Conservation (phyloP, 2,113 vertebrate genomes). For the Aphelocoma coerulescens region DNA sequence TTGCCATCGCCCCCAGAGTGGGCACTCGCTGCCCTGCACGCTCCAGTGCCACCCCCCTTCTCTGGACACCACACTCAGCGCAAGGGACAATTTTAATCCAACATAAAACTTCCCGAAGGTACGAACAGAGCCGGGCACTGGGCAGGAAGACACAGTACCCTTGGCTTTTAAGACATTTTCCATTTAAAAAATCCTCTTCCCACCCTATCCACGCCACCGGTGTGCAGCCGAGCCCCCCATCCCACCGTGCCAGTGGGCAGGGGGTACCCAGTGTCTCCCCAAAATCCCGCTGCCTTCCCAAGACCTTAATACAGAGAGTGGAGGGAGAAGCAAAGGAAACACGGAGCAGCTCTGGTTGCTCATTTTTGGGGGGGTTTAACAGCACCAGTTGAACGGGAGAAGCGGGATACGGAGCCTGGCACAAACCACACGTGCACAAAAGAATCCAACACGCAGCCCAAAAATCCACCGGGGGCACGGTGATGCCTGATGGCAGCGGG, state of each 20-base stretch:
- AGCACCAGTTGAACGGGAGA: not conserved
- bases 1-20: fast-evolving
- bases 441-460: not conserved
- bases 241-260: fast-evolving
- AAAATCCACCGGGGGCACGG: not conserved
- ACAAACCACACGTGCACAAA: not conserved
- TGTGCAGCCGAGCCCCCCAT: not conserved
- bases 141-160: not conserved
- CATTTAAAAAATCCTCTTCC: not conserved
- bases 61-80: not conserved
- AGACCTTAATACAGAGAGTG: not conserved
- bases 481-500: not conserved
- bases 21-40: not conserved
- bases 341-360: not conserved
- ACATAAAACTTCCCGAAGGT: not conserved
- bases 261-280: not conserved
- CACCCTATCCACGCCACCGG: fast-evolving
- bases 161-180: not conserved
- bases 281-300: not conserved
- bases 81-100: constrained; percentile 35
- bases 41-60: not conserved
- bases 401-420: not conserved
- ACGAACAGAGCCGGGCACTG: not conserved
- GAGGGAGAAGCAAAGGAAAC: not conserved
- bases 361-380: not conserved